A percentile compares a stretch with the other conserved stretches of the same genome.
Conservation (phyloP, 1,140 invertebrate species). For the Dendroctonus ponderosae region DNA sequence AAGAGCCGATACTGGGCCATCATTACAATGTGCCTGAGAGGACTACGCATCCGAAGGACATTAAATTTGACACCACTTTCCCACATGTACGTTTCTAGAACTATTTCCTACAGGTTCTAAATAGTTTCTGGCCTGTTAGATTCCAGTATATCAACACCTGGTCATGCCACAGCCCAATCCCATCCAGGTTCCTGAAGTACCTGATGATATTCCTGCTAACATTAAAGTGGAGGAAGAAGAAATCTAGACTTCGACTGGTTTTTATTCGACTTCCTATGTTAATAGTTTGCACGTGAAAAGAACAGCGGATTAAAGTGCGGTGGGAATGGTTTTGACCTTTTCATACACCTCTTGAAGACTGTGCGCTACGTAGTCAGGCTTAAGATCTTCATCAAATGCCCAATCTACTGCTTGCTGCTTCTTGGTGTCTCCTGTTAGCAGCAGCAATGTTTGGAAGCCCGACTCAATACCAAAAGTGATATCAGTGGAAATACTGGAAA, state of each 20-base stretch:
- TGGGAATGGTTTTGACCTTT: neutral
- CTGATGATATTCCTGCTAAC: slow-evolving; percentile 3
- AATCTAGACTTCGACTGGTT: slow-evolving; percentile 16
- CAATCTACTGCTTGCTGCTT: slow-evolving; percentile 3
- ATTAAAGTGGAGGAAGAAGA: slow-evolving; percentile 15
- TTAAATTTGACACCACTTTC: slow-evolving; percentile 47
- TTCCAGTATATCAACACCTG: slow-evolving; percentile 47
- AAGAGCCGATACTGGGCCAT: slow-evolving; percentile 46
- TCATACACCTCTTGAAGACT: slow-evolving; percentile 6
- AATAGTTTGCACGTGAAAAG: neutral
- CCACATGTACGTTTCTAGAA: slow-evolving; percentile 42
- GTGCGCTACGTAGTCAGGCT: slow-evolving; percentile 10
- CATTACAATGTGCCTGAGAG: slow-evolving; percentile 44
- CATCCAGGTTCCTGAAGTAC: slow-evolving; percentile 25
- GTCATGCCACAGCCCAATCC: slow-evolving; percentile 38
- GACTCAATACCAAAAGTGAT: slow-evolving; percentile 16
- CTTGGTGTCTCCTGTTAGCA: slow-evolving; percentile 9
- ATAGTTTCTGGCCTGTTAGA: slow-evolving; percentile 30
- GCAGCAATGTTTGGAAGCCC: slow-evolving; percentile 14
- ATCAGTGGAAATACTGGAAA: slow-evolving; percentile 8
- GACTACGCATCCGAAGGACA: slow-evolving; percentile 41
- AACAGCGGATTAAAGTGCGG: neutral
- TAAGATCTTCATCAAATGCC: neutral
- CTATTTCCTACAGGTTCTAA: slow-evolving; percentile 1
- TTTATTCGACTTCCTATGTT: neutral